Evolutionary conservation across 2,113 vertebrate genomes (phyloP).

Genomic region (Coptodon rendalli): DNA sequence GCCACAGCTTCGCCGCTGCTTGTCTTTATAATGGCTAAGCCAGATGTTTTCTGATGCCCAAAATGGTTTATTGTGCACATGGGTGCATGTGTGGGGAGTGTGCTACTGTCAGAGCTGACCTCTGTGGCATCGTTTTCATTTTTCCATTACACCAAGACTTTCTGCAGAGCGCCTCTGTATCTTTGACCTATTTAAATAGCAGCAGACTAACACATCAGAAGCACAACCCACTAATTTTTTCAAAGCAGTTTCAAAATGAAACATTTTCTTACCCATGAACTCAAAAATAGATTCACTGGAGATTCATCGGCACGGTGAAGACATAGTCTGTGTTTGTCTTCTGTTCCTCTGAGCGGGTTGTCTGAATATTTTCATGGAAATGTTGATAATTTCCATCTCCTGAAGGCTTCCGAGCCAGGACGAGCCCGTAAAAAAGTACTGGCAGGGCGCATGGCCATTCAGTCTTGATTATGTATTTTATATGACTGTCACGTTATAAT

Average conservation of each 20-base stretch:
- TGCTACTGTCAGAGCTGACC: neutral
- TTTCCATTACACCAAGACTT: slow-evolving; percentile 13
- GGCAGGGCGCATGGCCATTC: neutral
- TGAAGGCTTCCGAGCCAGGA: neutral
- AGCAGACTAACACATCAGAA: neutral
- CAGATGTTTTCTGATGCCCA: slow-evolving; percentile 34
- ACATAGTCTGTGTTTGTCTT: neutral
- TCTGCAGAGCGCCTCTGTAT: neutral
- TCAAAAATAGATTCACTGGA: slow-evolving; percentile 10
- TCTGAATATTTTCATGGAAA: neutral
- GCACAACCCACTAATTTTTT: neutral
- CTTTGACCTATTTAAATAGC: neutral
- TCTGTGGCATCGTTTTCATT: neutral
- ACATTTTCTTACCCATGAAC: neutral
- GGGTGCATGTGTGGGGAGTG: neutral
- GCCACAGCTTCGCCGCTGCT: neutral
- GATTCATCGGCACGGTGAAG: neutral
- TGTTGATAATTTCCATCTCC: neutral
- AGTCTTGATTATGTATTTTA: slow-evolving; percentile 6
- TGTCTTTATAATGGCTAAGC: neutral
- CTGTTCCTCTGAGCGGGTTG: neutral
- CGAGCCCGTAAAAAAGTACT: neutral
- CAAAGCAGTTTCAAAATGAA: slow-evolving; percentile 34
- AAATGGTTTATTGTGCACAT: neutral
- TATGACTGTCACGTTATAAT: neutral